Conservation (phyloP, 2,888 invertebrate species). For the Netelia virgata region DNA sequence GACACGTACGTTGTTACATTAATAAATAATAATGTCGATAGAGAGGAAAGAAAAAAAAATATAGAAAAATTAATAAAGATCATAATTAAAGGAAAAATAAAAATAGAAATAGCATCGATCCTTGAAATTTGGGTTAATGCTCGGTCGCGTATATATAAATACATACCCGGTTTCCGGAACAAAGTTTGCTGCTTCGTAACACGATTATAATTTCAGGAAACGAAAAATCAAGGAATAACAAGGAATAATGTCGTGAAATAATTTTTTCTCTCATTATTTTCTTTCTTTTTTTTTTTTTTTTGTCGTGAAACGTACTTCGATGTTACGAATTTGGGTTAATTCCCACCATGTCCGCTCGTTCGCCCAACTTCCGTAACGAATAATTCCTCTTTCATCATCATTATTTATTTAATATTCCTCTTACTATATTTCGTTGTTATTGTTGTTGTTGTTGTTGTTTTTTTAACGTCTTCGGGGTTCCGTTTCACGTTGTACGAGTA, state of each 20-base stretch:
- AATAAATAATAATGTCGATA: neutral
- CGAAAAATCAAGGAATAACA: too few species aligned
- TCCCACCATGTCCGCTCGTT: neutral
- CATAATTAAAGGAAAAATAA: neutral
- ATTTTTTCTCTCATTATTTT: too few species aligned
- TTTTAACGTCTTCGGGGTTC: neutral
- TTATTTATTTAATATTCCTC: constrained; percentile 16
- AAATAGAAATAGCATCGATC: neutral
- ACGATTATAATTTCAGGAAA: too few species aligned
- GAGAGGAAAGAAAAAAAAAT: neutral
- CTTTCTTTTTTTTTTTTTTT: too few species aligned
- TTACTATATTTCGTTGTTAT: neutral
- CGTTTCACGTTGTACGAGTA: neutral
- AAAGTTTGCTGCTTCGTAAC: too few species aligned
- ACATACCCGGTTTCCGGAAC: too few species aligned
- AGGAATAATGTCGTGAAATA: too few species aligned
- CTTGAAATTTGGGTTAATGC: constrained; percentile 12
- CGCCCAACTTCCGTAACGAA: constrained; percentile 2
- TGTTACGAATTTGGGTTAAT: neutral
- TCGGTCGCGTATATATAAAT: neutral
- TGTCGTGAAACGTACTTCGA: too few species aligned
- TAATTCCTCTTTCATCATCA: neutral
- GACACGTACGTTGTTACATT: neutral
- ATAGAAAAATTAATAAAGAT: neutral
- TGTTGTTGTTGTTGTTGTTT: constrained; percentile 29